Base-by-base conservation (phyloP, 1,140 invertebrate genomes). In the Ceratosolen solmsi region DNA sequence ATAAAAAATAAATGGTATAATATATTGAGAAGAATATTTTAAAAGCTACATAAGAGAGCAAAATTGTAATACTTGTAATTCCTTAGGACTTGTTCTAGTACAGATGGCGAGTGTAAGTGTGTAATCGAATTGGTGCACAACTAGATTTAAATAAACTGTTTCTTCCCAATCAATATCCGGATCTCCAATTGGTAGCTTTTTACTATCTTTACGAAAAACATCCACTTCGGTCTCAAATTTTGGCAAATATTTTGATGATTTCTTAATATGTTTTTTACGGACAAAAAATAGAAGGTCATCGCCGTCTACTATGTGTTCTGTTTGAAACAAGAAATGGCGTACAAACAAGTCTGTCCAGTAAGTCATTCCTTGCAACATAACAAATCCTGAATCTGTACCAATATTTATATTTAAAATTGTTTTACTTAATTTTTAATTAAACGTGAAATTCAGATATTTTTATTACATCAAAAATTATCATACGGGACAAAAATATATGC, bases 101-200 rank as follows among this genome's bases (percentile, higher is more conserved):
- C 98, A 99, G 86, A 99, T 97, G 82, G 98, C 98, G 91, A 99
- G 93, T 17, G 98, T 99, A 63, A 99, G 93, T 65, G 96, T 98
- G 91, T 99, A 99, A 90, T 99, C 97, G 92, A 99, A 98, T 92
- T 99, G 98, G 93, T 99, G 98, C 87, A 99, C 96, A 84, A 99
- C 98, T 85, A 99, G 93, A 93, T 99, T 99, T 70, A 99, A 93
- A 93, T 99, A 99, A 81, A 99, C 98, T 70, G 98, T 99, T 93
- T 99, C 98, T 92, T 99, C 98, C 98, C 98, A 99, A 92, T 99
- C 98, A 86, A 99, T 96, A 87, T 97, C 96, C 33, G 96, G 96
- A 93, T 99, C 98, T 75, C 97, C 97, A 85, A 97, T 96, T 46
- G 98, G 98, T 86, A 99, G 92, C 90, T 99, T 99, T 89, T 97